These are phyloP conservation scores for Rhinichthys osculus DNA, from an alignment of 2,797 vertebrate genomes.

Conservation along the genomic window DNA sequence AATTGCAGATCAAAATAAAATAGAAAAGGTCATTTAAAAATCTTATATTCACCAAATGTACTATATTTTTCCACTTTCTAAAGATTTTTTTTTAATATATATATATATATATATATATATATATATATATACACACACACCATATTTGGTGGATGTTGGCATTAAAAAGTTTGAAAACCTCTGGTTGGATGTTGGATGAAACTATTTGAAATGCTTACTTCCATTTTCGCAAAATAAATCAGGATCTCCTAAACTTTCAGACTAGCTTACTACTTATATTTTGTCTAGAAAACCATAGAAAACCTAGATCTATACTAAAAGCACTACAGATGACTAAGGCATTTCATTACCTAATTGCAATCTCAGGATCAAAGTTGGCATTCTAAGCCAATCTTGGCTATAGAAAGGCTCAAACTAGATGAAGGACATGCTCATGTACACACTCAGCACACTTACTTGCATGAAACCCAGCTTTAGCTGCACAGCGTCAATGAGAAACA, in stretches of 20 bases:
- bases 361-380: not conserved
- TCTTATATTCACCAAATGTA: no score
- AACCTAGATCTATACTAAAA: not conserved
- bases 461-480: slow-evolving; percentile 81
- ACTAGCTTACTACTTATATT: not conserved
- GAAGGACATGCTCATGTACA: slow-evolving; percentile 21
- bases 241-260: not conserved
- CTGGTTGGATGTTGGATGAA: not conserved
- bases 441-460: slow-evolving; percentile 71
- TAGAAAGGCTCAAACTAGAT: not conserved
- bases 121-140: no score
- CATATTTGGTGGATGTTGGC: not conserved
- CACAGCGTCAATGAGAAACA: slow-evolving; percentile 48
- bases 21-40: no score
- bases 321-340: slow-evolving; percentile 6
- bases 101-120: no score
- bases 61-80: not conserved
- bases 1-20: not conserved
- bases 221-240: slow-evolving; percentile 2
- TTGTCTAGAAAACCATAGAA: not conserved
- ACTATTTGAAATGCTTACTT: not conserved
- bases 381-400: not conserved
- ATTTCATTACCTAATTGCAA: slow-evolving; percentile 17
- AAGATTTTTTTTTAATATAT: no score
- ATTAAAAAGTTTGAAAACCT: not conserved